A percentile compares a stretch with the other conserved stretches of the same genome.
phyloP scores from a whole-genome alignment of 2,113 vertebrate genomes.

The Patagioenas fasciata region DNA sequence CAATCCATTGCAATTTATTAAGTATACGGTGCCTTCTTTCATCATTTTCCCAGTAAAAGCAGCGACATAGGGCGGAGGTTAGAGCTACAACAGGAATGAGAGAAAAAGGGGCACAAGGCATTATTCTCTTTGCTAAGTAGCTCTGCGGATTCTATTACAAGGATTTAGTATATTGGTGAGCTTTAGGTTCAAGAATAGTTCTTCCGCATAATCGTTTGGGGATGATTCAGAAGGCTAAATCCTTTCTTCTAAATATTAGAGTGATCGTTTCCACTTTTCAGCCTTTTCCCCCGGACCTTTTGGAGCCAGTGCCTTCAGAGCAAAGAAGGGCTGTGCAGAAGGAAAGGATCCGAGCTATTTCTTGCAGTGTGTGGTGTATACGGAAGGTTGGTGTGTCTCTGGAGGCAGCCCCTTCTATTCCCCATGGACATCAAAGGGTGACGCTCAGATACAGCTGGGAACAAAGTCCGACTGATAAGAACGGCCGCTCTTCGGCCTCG shows the following conservation, averaged over 20 bases:
- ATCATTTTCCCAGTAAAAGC: not conserved
- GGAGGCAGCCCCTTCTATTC: not conserved
- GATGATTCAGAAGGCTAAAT: not conserved
- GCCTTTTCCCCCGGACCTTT: not conserved
- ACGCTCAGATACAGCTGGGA: not conserved
- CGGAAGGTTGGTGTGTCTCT: not conserved
- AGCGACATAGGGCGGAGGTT: not conserved
- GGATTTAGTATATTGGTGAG: slow-evolving; percentile 39
- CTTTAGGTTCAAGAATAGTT: slow-evolving; percentile 14
- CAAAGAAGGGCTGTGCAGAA: not conserved
- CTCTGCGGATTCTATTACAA: slow-evolving; percentile 1
- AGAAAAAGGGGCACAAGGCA: not conserved
- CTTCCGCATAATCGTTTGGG: slow-evolving; percentile 2
- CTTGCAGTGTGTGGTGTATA: not conserved
- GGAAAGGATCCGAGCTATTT: not conserved
- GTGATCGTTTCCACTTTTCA: not conserved
- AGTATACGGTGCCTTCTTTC: not conserved
- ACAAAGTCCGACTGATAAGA: not conserved
- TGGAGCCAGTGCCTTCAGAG: not conserved
- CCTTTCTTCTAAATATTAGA: slow-evolving; percentile 7
- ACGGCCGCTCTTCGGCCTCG: not conserved
- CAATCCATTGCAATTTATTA: not conserved
- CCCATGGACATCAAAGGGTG: accelerated
- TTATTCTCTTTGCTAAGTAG: slow-evolving; percentile 33
- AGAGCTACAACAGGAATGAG: not conserved